Percentiles rank a stretch among this genome's conserved stretches.
Conservation (phyloP, 2,888 invertebrate genomes). For the Lacanobia wlatinum region DNA sequence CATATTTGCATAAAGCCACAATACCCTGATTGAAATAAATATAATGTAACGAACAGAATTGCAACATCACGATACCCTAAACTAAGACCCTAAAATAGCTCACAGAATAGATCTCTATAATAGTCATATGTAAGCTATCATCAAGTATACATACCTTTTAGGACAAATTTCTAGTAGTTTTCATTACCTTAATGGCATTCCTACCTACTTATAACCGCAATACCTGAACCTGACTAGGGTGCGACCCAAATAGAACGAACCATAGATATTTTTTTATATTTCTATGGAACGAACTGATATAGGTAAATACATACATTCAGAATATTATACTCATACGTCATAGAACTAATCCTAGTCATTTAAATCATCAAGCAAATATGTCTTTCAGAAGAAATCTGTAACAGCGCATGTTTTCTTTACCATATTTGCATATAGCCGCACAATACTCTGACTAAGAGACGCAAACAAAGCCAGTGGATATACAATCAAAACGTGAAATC, state of each 20-base stretch:
- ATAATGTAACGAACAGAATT: constrained; percentile 52
- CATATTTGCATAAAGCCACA: constrained; percentile 57
- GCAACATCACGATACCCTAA: constrained; percentile 65
- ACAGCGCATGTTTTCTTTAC: constrained; percentile 51
- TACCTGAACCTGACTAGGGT: constrained; percentile 21
- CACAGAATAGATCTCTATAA: background rate
- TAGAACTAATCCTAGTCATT: background rate
- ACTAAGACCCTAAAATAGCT: constrained; percentile 37
- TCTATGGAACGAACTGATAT: constrained; percentile 43
- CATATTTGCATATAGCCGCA: constrained; percentile 61
- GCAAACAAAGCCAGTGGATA: constrained; percentile 61
- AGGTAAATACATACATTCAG: constrained; percentile 45
- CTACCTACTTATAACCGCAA: constrained; percentile 28
- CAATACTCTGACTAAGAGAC: constrained; percentile 51
- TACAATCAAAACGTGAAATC: constrained; percentile 68
- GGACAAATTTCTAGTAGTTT: constrained; percentile 50
- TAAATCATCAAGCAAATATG: constrained; percentile 49
- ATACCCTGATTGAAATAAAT: constrained; percentile 21
- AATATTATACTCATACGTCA: constrained; percentile 61
- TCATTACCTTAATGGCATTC: constrained; percentile 52
- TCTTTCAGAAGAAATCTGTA: constrained; percentile 53
- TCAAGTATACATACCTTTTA: constrained; percentile 48
- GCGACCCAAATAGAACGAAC: constrained; percentile 48
- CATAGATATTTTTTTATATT: too few relatives aligned
- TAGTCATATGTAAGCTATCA: constrained; percentile 11